Evolutionary conservation across 2,888 invertebrate genomes (phyloP).

Genomic region (Chironomus riparius): DNA sequence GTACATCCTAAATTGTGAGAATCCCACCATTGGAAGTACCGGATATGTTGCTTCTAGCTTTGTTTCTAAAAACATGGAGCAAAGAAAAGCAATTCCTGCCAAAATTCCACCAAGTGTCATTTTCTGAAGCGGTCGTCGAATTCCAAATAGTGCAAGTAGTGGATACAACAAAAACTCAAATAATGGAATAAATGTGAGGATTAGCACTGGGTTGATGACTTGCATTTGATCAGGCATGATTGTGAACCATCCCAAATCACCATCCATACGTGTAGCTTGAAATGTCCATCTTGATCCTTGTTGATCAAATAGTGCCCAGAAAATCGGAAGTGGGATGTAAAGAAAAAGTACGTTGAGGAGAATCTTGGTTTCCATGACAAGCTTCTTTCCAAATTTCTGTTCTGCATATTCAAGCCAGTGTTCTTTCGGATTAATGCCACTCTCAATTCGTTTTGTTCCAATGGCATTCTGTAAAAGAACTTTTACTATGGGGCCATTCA

Average conservation of each 20-base stretch:
- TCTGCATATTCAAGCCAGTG: conserved; percentile 88
- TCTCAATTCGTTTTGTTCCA: conserved; percentile 38
- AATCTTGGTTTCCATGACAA: conserved; percentile 71
- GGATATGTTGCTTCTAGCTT: conserved; percentile 65
- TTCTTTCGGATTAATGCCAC: conserved; percentile 45
- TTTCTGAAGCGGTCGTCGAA: conserved; percentile 71
- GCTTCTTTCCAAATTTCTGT: conserved; percentile 55
- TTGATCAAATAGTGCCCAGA: conserved; percentile 93
- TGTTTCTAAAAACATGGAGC: conserved; percentile 78
- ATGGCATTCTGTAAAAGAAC: conserved; percentile 44
- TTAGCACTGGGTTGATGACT: conserved; percentile 79
- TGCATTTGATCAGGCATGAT: conserved; percentile 94
- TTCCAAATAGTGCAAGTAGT: conserved; percentile 54
- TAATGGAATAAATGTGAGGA: conserved; percentile 75
- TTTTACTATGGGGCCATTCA: no score
- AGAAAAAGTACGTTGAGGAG: conserved; percentile 65
- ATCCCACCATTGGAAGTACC: conserved; percentile 48
- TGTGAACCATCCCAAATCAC: conserved; percentile 62
- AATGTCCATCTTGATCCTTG: conserved; percentile 89
- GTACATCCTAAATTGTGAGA: conserved; percentile 60
- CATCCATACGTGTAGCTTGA: conserved; percentile 83
- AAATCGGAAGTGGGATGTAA: conserved; percentile 79
- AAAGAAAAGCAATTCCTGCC: conserved; percentile 74
- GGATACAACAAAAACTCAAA: conserved; percentile 78
- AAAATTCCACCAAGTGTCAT: conserved; percentile 80